Percentiles rank a stretch among this genome's conserved stretches.
Evolutionary conservation across 2,113 vertebrate species (phyloP).

Genomic region (Mixornis gularis): DNA sequence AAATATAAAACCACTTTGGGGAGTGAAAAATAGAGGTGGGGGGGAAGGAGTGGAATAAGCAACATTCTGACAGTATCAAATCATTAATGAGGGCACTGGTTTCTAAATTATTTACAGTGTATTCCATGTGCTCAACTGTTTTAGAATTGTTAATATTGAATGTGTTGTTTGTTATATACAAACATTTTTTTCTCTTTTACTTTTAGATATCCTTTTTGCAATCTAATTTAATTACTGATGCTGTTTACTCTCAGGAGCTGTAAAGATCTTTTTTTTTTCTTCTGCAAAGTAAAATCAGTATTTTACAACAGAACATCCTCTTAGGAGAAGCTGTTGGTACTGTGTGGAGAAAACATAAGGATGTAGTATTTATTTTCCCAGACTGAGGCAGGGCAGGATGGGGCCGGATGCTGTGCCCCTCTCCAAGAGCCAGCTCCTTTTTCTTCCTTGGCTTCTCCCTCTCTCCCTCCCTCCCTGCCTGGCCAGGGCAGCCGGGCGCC

Average conservation of each 20-base stretch:
- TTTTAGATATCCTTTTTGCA: background rate
- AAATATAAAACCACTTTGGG: background rate
- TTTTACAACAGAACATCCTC: background rate
- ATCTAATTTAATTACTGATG: background rate
- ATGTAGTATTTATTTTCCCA: background rate
- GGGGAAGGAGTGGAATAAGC: background rate
- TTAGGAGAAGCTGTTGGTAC: background rate
- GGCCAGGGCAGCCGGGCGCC: background rate
- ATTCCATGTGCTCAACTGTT: constrained; percentile 32
- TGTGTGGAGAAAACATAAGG: background rate
- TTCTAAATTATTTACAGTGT: constrained; percentile 53
- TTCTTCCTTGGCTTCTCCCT: background rate
- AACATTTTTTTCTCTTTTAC: background rate
- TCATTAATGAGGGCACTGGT: constrained; percentile 49
- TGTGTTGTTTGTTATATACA: constrained; percentile 7
- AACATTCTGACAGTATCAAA: constrained; percentile 36
- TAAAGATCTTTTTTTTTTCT: background rate
- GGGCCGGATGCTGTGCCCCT: background rate
- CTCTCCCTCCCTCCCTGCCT: background rate
- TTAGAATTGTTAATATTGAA: constrained; percentile 46
- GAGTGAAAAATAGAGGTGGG: background rate
- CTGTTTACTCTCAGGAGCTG: background rate
- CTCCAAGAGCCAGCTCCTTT: background rate
- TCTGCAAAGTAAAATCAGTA: background rate
- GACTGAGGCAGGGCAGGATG: accelerated